Base-by-base conservation (phyloP, 1,140 invertebrate species). In the Aphaenogaster ashmeadi region DNA sequence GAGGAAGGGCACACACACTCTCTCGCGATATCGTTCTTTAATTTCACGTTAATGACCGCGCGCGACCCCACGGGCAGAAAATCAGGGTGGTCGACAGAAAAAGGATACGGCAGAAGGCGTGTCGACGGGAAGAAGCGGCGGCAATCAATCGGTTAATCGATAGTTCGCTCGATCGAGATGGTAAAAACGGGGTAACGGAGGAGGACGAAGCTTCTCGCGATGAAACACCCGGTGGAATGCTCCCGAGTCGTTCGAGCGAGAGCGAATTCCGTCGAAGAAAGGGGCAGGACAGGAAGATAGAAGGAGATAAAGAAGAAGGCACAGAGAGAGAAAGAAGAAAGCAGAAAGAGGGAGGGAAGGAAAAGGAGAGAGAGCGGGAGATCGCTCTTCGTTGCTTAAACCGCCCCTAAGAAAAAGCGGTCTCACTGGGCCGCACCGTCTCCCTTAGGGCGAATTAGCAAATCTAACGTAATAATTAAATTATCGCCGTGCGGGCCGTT, bases 401-500 rank as follows among this genome's bases (percentile, higher is more conserved):
- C 91, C 89, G 88, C 90, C 90, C 87, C 67, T 60, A 21, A 74
- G 79, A 92, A 91, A 89, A 92, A 90, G 91, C 78, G 67, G 87
- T 85, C 86, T 52, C 84, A 69, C 78, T 84, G 79, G 69, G 15
- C 78, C 44, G 86, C 41, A 54, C 75, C 88, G 83, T 81, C 91
- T 56, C 91, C 87, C 89, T 81, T 87, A 86, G 77, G 87, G 89
- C 89, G 88, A 94, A 94, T 94, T 94, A 94, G 92, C 93, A 94
- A 93, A 94, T 94, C 91, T 94, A 93, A 94, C 92, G 93, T 94
- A 94, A 93, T 94, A 94, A 94, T 94, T 94, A 94, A 94, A 94
- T 93, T 94, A 94, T 93, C 93, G 92, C 86, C 75, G 89, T 56
- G 83, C 81, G 64, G 50, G n/a, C 71, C 75, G 84, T 60, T 38